phyloP scores from a whole-genome alignment of 2,113 vertebrate genomes.

The Callopanchax toddi region DNA sequence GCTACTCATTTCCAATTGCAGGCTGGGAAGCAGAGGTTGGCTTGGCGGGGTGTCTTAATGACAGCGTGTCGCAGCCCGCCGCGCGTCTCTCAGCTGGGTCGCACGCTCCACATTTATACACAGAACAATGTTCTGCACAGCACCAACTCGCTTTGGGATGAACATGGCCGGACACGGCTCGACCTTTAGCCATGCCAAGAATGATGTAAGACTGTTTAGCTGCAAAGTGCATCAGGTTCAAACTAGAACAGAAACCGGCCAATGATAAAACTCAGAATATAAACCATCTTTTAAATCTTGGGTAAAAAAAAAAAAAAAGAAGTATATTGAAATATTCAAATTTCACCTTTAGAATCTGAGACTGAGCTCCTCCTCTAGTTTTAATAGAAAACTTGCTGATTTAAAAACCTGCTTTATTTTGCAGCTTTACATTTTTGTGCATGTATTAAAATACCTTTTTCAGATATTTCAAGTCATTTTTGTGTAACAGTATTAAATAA shows the following conservation, averaged over 20 bases:
- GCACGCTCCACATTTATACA: slow-evolving; percentile 47
- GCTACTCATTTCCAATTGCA: slow-evolving; percentile 67
- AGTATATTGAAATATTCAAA: too few species aligned
- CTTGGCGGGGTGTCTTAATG: slow-evolving; percentile 71
- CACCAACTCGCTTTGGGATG: slow-evolving; percentile 10
- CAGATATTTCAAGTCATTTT: too few species aligned
- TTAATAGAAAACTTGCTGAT: too few species aligned
- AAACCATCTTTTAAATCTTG: neutral
- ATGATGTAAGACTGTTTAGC: slow-evolving; percentile 43
- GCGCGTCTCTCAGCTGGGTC: slow-evolving; percentile 38
- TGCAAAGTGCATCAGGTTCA: slow-evolving; percentile 26
- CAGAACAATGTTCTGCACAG: slow-evolving; percentile 54
- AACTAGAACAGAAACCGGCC: neutral
- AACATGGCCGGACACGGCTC: neutral
- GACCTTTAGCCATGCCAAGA: slow-evolving; percentile 25
- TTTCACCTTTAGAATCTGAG: too few species aligned
- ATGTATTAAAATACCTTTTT: too few species aligned
- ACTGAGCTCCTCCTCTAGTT: too few species aligned
- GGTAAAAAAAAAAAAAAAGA: too few species aligned
- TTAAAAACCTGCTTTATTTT: too few species aligned
- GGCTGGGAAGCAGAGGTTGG: slow-evolving; percentile 60
- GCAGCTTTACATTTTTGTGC: too few species aligned
- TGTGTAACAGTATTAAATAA: too few species aligned
- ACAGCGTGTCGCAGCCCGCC: slow-evolving; percentile 52
- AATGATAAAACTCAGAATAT: neutral